These are phyloP conservation scores for Micrasema minimum DNA, from an alignment of 1,140 invertebrate species.

Conservation along the genomic window DNA sequence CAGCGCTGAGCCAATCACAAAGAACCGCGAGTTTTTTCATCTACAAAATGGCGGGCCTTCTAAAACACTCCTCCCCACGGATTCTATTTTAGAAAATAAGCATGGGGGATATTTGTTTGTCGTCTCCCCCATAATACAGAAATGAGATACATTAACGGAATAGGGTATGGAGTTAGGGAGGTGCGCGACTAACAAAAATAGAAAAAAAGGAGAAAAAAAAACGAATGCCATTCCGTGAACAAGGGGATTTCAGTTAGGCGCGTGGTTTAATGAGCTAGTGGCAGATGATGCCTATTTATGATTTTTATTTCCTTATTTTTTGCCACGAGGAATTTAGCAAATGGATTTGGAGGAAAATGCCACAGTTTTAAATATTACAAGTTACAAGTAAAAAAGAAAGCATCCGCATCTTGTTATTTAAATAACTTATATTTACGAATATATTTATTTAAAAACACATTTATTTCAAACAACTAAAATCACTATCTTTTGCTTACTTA, in stretches of 20 bases:
- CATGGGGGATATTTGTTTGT: constrained; percentile 32
- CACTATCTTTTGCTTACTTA: too few species aligned
- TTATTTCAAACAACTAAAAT: too few species aligned
- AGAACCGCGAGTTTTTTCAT: neutral
- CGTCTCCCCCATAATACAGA: constrained; percentile 17
- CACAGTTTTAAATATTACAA: neutral
- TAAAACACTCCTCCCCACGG: constrained; percentile 10
- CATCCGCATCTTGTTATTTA: neutral
- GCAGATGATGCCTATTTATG: constrained; percentile 11
- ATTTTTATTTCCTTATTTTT: too few species aligned
- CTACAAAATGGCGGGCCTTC: constrained; percentile 10
- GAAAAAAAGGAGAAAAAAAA: constrained; percentile 31
- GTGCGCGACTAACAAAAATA: constrained; percentile 9
- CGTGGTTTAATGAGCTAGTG: constrained; percentile 10
- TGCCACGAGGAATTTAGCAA: too few species aligned
- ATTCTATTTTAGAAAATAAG: constrained; percentile 14
- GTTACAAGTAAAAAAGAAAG: neutral
- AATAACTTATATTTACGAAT: neutral
- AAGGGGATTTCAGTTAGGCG: constrained; percentile 9
- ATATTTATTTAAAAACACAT: too few species aligned
- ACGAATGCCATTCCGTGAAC: constrained; percentile 17
- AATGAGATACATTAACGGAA: constrained; percentile 31
- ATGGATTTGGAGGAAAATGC: too few species aligned
- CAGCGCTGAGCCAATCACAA: neutral
- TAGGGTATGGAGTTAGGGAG: too few species aligned